phyloP scores from a whole-genome alignment of 2,888 invertebrate genomes.

The Hirtodrosophila cameraria region DNA sequence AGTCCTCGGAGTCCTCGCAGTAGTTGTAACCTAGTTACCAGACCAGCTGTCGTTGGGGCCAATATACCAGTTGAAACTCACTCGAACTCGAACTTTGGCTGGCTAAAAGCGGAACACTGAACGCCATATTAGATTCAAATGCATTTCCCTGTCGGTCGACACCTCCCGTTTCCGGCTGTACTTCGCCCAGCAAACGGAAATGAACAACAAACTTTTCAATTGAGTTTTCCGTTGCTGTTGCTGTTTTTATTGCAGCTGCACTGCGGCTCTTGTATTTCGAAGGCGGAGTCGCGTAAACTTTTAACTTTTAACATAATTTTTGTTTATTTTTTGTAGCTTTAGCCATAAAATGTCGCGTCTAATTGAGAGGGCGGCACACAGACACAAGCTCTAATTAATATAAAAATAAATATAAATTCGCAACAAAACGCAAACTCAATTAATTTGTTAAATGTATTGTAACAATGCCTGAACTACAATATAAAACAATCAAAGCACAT shows the following conservation, averaged over 20 bases:
- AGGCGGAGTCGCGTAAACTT: slow-evolving; percentile 53
- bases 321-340: slow-evolving; percentile 66
- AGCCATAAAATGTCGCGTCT: slow-evolving; percentile 39
- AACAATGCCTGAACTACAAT: slow-evolving; percentile 25
- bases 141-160: slow-evolving; percentile 69
- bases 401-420: slow-evolving; percentile 52
- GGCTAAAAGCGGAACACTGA: slow-evolving; percentile 62
- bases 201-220: slow-evolving; percentile 77
- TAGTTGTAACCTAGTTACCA: slow-evolving; percentile 27
- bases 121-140: slow-evolving; percentile 75
- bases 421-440: slow-evolving; percentile 33
- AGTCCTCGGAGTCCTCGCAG: slow-evolving; percentile 2
- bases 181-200: slow-evolving; percentile 53
- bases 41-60: slow-evolving; percentile 21
- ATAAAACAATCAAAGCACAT: slow-evolving; percentile 64
- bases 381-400: slow-evolving; percentile 46
- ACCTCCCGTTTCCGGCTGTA: slow-evolving; percentile 60
- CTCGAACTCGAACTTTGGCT: slow-evolving; percentile 33
- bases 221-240: slow-evolving; percentile 72
- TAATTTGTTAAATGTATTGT: slow-evolving; percentile 39
- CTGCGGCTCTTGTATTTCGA: slow-evolving; percentile 2
- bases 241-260: slow-evolving; percentile 12
- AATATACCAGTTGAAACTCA: slow-evolving; percentile 47
- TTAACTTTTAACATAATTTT: slow-evolving; percentile 65
- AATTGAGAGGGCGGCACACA: neutral